Conservation (phyloP, 2,888 invertebrate species). For the Anthrax anthrax region DNA sequence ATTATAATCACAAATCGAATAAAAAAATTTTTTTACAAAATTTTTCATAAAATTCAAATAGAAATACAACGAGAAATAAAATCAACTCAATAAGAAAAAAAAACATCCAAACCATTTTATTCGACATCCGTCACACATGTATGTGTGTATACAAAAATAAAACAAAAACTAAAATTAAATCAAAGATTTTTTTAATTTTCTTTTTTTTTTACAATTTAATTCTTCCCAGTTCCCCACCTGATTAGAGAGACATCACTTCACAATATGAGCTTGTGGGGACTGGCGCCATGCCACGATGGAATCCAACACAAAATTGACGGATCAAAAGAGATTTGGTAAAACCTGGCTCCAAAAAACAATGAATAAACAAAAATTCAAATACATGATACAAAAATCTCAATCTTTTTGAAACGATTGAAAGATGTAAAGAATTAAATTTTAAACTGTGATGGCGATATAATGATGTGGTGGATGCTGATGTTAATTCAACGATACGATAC, state of each 20-base stretch:
- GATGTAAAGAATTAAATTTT: background rate
- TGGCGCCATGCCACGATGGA: conserved; percentile 4
- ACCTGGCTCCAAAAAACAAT: background rate
- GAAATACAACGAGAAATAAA: too few species aligned
- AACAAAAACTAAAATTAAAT: background rate
- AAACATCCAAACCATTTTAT: background rate
- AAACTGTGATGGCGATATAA: background rate
- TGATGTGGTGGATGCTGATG: background rate
- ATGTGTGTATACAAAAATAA: too few species aligned
- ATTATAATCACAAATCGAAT: too few species aligned
- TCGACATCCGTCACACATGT: background rate
- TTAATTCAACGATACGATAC: background rate
- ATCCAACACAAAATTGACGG: conserved; percentile 3
- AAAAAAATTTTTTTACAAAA: too few species aligned
- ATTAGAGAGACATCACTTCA: background rate
- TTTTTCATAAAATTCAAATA: too few species aligned
- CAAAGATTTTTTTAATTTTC: background rate
- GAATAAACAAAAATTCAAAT: background rate
- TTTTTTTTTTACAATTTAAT: background rate
- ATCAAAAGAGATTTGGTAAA: background rate
- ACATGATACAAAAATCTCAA: background rate
- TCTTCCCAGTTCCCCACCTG: background rate
- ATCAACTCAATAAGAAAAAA: background rate
- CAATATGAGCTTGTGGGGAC: background rate
- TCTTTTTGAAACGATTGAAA: background rate